Conservation (phyloP, 2,888 invertebrate species). For the Oscheius sp. region DNA sequence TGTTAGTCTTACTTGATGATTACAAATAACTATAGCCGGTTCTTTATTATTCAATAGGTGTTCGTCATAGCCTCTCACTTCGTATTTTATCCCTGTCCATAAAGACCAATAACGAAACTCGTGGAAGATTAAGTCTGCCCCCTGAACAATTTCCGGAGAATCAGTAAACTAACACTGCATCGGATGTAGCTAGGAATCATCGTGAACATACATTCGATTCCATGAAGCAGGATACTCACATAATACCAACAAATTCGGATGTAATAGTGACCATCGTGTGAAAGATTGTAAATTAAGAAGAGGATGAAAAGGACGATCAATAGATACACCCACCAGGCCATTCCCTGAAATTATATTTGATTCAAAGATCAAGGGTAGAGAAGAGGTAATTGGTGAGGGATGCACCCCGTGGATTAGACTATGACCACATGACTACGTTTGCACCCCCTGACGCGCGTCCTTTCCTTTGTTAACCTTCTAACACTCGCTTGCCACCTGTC, state of each 20-base stretch:
- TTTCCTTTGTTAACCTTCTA: slow-evolving; percentile 18
- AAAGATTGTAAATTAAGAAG: slow-evolving; percentile 37
- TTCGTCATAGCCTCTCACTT: slow-evolving; percentile 37
- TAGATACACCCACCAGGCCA: slow-evolving; percentile 18
- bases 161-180: slow-evolving; percentile 36
- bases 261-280: slow-evolving; percentile 42
- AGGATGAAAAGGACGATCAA: not conserved
- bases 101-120: slow-evolving; percentile 46
- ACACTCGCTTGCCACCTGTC: slow-evolving; percentile 10
- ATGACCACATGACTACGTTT: slow-evolving; percentile 25
- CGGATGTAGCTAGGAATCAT: slow-evolving; percentile 47
- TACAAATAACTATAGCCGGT: slow-evolving; percentile 51
- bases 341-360: slow-evolving; percentile 11
- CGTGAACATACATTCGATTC: slow-evolving; percentile 43
- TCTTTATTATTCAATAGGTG: slow-evolving; percentile 34
- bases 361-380: not conserved
- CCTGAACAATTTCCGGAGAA: slow-evolving; percentile 33
- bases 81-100: slow-evolving; percentile 52
- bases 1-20: slow-evolving; percentile 48
- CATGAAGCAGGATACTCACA: slow-evolving; percentile 48
- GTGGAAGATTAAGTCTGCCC: slow-evolving; percentile 50
- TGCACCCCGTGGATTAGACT: slow-evolving; percentile 19
- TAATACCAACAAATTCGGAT: slow-evolving; percentile 46
- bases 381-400: not conserved
- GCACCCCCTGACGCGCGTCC: slow-evolving; percentile 2